Conservation (phyloP, 2,113 vertebrate species). For the Cottus gobio region DNA sequence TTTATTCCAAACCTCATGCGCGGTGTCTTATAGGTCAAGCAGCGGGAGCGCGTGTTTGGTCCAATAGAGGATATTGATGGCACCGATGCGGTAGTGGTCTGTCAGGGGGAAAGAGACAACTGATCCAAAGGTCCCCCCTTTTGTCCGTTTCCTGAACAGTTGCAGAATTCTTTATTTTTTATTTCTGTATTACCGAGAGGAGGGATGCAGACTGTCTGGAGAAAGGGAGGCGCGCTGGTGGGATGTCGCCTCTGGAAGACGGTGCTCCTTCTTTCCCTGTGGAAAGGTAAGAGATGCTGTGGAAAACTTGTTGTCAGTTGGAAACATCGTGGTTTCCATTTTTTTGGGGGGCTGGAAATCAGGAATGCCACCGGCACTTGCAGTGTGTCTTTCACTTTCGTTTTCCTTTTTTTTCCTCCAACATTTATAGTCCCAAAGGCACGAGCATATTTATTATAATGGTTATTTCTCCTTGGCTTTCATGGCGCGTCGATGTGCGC, state of each 20-base stretch:
- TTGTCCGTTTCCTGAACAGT: slow-evolving; percentile 48
- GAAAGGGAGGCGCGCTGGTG: slow-evolving; percentile 50
- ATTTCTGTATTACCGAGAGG: slow-evolving; percentile 23
- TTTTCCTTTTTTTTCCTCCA: not conserved
- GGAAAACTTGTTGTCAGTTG: slow-evolving; percentile 58
- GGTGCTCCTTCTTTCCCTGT: slow-evolving; percentile 58
- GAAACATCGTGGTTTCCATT: not conserved
- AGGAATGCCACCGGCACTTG: not conserved
- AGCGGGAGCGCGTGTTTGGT: slow-evolving; percentile 58
- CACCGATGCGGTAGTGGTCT: slow-evolving; percentile 51
- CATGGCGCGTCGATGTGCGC: not conserved
- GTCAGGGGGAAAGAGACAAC: slow-evolving; percentile 2
- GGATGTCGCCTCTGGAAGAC: slow-evolving; percentile 61
- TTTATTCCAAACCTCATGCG: slow-evolving; percentile 47
- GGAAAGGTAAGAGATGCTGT: slow-evolving; percentile 68
- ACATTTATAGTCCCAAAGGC: not conserved
- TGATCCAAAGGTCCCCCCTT: not conserved
- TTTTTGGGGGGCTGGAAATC: not conserved
- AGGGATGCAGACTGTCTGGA: slow-evolving; percentile 65
- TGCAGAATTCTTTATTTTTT: slow-evolving; percentile 8
- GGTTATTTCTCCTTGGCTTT: not conserved
- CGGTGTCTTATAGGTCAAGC: slow-evolving; percentile 52
- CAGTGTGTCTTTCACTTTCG: not conserved
- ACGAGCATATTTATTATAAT: not conserved
- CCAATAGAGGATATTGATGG: slow-evolving; percentile 63